Conservation (phyloP, 1,140 invertebrate species). For the Babylonia areolata region DNA sequence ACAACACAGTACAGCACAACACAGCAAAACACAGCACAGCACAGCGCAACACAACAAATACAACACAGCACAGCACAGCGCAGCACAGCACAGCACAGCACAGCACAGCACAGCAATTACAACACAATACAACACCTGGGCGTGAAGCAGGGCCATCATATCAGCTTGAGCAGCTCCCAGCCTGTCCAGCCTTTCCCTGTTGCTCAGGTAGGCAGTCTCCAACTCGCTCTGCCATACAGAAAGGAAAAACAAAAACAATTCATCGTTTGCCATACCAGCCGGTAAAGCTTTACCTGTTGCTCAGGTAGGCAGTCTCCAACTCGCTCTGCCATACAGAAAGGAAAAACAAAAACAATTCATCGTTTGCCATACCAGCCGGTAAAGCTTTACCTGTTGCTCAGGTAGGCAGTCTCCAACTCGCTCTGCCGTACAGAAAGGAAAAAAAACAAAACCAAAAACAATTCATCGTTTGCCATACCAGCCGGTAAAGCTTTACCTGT, state of each 20-base stretch:
- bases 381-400: slow-evolving; percentile 14
- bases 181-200: slow-evolving; percentile 14
- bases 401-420: slow-evolving; percentile 26
- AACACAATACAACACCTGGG: not conserved
- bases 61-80: too few relatives aligned
- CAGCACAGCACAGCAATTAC: not conserved
- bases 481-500: slow-evolving; percentile 8
- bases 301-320: slow-evolving; percentile 20
- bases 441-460: too few relatives aligned
- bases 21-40: too few relatives aligned
- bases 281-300: slow-evolving; percentile 16
- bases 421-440: slow-evolving; percentile 1
- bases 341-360: too few relatives aligned
- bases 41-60: too few relatives aligned
- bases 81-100: too few relatives aligned
- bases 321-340: slow-evolving; percentile 20
- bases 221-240: slow-evolving; percentile 20
- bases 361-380: too few relatives aligned
- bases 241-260: too few relatives aligned
- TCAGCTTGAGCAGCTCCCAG: slow-evolving; percentile 20
- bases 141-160: slow-evolving; percentile 21
- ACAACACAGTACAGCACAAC: too few relatives aligned
- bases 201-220: slow-evolving; percentile 21
- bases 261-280: too few relatives aligned
- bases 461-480: too few relatives aligned